These are phyloP conservation scores for Cirrhinus molitorella DNA, from an alignment of 2,797 vertebrate genomes.

Conservation along the genomic window DNA sequence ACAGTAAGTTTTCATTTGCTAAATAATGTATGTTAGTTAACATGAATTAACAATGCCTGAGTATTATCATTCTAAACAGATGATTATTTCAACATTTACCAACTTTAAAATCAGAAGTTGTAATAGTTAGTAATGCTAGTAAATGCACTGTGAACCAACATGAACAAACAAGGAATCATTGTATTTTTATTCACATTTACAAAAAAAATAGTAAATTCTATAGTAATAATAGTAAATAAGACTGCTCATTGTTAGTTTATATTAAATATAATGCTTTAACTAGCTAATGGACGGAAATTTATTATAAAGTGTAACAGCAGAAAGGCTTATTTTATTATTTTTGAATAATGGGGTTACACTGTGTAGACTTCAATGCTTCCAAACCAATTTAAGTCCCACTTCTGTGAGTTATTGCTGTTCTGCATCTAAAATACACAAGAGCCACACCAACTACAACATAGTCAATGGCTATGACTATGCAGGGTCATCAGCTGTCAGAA, in stretches of 20 bases:
- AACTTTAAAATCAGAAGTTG: too few relatives aligned
- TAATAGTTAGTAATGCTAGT: too few relatives aligned
- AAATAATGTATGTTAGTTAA: too few relatives aligned
- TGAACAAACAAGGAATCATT: background rate
- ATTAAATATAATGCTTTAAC: background rate
- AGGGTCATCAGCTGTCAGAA: constrained; percentile 56
- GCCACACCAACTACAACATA: constrained; percentile 38
- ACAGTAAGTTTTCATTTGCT: too few relatives aligned
- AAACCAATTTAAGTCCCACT: background rate
- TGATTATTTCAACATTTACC: too few relatives aligned
- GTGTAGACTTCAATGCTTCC: background rate
- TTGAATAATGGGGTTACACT: background rate
- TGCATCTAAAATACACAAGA: constrained; percentile 36
- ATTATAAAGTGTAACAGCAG: background rate
- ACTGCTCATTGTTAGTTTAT: background rate
- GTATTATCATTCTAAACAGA: too few relatives aligned
- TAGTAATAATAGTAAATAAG: too few relatives aligned
- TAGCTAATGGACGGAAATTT: background rate
- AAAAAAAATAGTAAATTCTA: too few relatives aligned
- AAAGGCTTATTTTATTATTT: background rate
- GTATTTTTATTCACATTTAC: background rate
- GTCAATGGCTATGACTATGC: constrained; percentile 18
- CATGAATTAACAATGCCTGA: too few relatives aligned
- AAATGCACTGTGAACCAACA: too few relatives aligned
- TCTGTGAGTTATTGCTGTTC: constrained; percentile 15